A percentile compares a stretch with the other conserved stretches of the same genome.
These are phyloP conservation scores for Pangasianodon hypophthalmus DNA, from an alignment of 2,113 vertebrate genomes.

Conservation along the genomic window DNA sequence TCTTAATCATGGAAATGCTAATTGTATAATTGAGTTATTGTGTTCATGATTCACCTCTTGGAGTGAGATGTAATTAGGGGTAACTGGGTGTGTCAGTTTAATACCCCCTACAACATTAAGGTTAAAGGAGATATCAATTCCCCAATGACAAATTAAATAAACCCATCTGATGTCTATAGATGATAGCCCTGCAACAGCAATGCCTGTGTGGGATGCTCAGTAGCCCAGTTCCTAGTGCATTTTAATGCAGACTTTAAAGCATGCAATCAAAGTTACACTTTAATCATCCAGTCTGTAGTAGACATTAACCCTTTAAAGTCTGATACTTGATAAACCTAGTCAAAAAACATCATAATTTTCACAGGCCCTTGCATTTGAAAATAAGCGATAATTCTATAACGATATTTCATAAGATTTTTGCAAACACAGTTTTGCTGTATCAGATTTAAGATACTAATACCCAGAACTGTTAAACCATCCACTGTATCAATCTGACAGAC, in stretches of 20 bases:
- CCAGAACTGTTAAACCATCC: conserved; percentile 60
- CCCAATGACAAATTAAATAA: conserved; percentile 39
- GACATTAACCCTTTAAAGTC: not conserved
- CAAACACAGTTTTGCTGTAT: not conserved
- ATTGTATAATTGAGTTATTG: conserved; percentile 62
- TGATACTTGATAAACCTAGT: not conserved
- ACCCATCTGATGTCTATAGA: conserved; percentile 6
- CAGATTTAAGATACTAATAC: conserved; percentile 26
- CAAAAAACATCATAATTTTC: not conserved
- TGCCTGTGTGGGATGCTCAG: not conserved
- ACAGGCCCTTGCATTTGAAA: not conserved
- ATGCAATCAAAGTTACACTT: not conserved
- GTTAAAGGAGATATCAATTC: conserved; percentile 43
- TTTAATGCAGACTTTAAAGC: not conserved
- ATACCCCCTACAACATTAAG: conserved; percentile 20
- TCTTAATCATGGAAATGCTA: conserved; percentile 63
- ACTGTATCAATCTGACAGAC: conserved; percentile 51
- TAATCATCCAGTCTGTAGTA: not conserved
- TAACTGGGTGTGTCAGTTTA: conserved; percentile 50
- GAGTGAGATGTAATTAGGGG: conserved; percentile 55
- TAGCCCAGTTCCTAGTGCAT: not conserved
- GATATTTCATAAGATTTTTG: not conserved
- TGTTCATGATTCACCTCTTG: conserved; percentile 59
- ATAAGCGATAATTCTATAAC: not conserved
- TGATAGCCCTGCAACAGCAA: not conserved